Conservation (phyloP, 2,797 vertebrate genomes). For the Gymnocypris eckloni region DNA sequence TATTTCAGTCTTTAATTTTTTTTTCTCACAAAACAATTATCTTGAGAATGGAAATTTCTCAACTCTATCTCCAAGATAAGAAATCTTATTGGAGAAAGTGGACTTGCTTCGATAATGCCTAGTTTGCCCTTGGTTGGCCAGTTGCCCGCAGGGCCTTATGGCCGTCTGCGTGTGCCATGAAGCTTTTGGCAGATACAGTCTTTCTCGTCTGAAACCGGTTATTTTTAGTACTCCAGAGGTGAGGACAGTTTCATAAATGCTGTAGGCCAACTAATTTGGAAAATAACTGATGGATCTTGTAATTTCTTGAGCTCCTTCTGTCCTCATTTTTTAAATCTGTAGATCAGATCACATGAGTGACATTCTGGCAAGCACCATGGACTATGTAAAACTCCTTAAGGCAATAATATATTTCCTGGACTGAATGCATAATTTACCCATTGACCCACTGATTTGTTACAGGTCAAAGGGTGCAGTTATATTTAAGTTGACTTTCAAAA, state of each 20-base stretch:
- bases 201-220: too few relatives aligned
- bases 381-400: neutral
- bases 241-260: too few relatives aligned
- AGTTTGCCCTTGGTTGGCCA: neutral
- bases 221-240: too few relatives aligned
- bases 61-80: neutral
- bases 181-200: neutral
- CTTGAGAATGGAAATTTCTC: neutral
- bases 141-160: constrained; percentile 6
- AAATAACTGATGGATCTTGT: neutral
- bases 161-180: neutral
- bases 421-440: neutral
- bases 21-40: neutral
- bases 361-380: neutral
- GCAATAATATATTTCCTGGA: neutral
- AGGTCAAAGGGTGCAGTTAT: neutral
- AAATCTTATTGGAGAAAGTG: constrained; percentile 6
- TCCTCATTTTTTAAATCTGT: neutral
- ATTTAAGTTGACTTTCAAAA: neutral
- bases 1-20: neutral
- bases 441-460: neutral
- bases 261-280: neutral
- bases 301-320: neutral
- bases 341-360: neutral
- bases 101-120: constrained; percentile 5